phyloP scores from a whole-genome alignment of 2,888 invertebrate genomes.

The Mylabris sibirica region DNA sequence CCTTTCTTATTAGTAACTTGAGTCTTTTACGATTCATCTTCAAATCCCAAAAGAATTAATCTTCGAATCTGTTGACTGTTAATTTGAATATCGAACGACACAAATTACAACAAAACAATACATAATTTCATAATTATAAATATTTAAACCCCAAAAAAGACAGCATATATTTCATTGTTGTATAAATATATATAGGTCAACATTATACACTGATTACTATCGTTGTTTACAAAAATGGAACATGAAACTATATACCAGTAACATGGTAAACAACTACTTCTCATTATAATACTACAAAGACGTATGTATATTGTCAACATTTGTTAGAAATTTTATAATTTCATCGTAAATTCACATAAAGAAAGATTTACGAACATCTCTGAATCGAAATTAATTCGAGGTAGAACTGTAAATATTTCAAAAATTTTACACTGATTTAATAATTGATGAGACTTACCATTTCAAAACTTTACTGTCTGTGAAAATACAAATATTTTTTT shows the following conservation, averaged over 20 bases:
- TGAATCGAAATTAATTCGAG: too few relatives aligned
- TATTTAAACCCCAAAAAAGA: too few relatives aligned
- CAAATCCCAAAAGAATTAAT: background rate
- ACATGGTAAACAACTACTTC: background rate
- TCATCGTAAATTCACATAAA: background rate
- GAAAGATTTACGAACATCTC: too few relatives aligned
- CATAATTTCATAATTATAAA: background rate
- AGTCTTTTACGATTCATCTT: background rate
- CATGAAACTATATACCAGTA: background rate
- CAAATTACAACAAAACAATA: background rate
- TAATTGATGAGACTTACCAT: background rate
- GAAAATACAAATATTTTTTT: too few relatives aligned
- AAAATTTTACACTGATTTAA: too few relatives aligned
- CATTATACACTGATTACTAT: slow-evolving; percentile 1
- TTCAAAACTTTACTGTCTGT: background rate
- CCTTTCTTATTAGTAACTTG: background rate
- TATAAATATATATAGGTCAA: background rate
- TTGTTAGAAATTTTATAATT: background rate
- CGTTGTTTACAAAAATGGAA: slow-evolving; percentile 1
- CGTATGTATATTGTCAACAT: background rate
- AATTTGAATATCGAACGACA: background rate
- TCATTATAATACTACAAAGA: background rate
- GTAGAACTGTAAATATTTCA: too few relatives aligned
- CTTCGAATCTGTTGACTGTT: background rate
- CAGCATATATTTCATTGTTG: background rate